These are phyloP conservation scores for Propsilocerus akamusi DNA, from an alignment of 1,140 invertebrate species.

Conservation along the genomic window DNA sequence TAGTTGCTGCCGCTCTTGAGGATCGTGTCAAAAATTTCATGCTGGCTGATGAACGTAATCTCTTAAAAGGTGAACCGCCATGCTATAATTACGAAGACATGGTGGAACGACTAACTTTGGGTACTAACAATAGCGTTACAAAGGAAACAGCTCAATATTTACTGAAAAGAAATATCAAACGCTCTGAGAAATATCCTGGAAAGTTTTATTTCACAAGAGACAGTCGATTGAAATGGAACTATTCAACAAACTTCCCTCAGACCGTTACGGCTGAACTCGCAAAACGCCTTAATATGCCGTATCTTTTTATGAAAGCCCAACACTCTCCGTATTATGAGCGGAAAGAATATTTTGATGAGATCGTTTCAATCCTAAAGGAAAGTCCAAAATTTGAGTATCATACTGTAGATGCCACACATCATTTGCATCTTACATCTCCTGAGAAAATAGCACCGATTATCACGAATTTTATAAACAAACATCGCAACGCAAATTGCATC, in stretches of 20 bases:
- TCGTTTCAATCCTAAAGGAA: slow-evolving; percentile 29
- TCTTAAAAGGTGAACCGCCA: slow-evolving; percentile 28
- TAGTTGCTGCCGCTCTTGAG: slow-evolving; percentile 13
- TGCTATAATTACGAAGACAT: slow-evolving; percentile 37
- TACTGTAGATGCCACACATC: slow-evolving; percentile 49
- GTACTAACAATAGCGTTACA: slow-evolving; percentile 28
- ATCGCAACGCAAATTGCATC: slow-evolving; percentile 15
- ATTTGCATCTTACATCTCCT: slow-evolving; percentile 52
- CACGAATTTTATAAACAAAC: slow-evolving; percentile 34
- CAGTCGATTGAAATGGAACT: slow-evolving; percentile 28
- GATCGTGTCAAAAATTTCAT: slow-evolving; percentile 26
- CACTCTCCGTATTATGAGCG: slow-evolving; percentile 32
- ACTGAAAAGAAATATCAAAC: slow-evolving; percentile 31
- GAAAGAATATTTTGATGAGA: slow-evolving; percentile 29
- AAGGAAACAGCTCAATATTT: slow-evolving; percentile 32
- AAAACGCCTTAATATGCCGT: slow-evolving; percentile 29
- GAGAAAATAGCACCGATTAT: slow-evolving; percentile 33
- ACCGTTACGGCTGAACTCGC: slow-evolving; percentile 30
- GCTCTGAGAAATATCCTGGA: slow-evolving; percentile 29
- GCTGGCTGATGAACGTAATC: slow-evolving; percentile 23
- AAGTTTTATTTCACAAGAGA: slow-evolving; percentile 42
- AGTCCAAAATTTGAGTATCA: slow-evolving; percentile 38
- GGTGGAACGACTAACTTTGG: slow-evolving; percentile 28
- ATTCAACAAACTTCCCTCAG: slow-evolving; percentile 26
- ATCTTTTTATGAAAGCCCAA: slow-evolving; percentile 36